phyloP scores from a whole-genome alignment of 1,140 invertebrate species.

The Bicyclus anynana region DNA sequence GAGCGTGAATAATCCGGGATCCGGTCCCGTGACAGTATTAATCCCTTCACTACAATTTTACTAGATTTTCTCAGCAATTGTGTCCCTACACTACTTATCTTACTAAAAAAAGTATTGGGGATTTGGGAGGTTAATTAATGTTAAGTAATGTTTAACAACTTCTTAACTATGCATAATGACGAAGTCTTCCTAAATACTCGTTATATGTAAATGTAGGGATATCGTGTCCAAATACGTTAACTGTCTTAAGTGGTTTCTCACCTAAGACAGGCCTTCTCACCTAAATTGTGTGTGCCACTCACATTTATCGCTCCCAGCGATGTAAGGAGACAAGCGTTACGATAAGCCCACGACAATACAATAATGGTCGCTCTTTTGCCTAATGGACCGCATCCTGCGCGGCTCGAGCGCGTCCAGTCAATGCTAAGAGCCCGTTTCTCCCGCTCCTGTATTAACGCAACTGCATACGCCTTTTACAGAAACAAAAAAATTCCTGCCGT shows the following conservation, averaged over 20 bases:
- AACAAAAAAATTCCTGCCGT: conserved; percentile 40
- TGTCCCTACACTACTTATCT: too few species aligned
- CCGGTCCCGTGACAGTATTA: conserved; percentile 56
- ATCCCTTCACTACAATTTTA: conserved; percentile 28
- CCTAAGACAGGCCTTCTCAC: background rate
- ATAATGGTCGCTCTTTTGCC: conserved; percentile 68
- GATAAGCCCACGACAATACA: conserved; percentile 72
- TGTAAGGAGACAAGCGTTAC: conserved; percentile 58
- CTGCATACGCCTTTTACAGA: conserved; percentile 32
- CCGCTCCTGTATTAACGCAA: conserved; percentile 41
- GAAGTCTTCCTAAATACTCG: too few species aligned
- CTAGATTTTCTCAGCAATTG: background rate
- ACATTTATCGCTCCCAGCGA: conserved; percentile 46
- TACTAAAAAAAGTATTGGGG: background rate
- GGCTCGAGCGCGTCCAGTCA: conserved; percentile 60
- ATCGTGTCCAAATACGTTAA: too few species aligned
- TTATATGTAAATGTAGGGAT: too few species aligned
- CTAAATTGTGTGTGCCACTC: conserved; percentile 32
- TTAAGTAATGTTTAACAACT: too few species aligned
- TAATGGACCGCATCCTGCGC: conserved; percentile 69
- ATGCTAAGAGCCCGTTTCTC: conserved; percentile 56
- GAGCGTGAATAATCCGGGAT: conserved; percentile 61
- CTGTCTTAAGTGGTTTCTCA: too few species aligned
- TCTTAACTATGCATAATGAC: too few species aligned
- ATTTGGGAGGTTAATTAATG: background rate